These are phyloP conservation scores for Chaunax sp. DNA, from an alignment of 2,797 vertebrate species.

Conservation along the genomic window DNA sequence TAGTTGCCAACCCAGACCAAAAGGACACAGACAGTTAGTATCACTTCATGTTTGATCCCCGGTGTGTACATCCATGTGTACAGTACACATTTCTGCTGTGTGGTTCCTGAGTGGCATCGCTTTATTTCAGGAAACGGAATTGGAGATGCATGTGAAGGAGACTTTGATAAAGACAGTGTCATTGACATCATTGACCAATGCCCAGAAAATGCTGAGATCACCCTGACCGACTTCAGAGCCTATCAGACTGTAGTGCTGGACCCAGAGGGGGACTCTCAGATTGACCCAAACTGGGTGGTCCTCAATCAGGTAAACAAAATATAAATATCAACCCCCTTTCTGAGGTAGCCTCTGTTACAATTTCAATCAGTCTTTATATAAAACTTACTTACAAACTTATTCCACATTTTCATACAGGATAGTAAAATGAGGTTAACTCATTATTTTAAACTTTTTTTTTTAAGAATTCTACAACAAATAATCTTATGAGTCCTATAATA, in stretches of 20 bases:
- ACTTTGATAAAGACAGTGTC: constrained; percentile 94
- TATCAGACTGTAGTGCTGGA: constrained; percentile 99
- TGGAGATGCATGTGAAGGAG: constrained; percentile 92
- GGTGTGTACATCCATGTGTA: not conserved
- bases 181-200: constrained; percentile 95
- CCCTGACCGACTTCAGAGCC: constrained; percentile 96
- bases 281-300: constrained; percentile 99
- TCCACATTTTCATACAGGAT: not conserved
- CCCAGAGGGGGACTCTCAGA: constrained; percentile 98
- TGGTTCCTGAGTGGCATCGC: not conserved
- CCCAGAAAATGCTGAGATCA: constrained; percentile 97
- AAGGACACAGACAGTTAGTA: constrained; percentile 91
- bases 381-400: not conserved
- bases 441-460: not conserved
- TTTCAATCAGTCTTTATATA: not conserved
- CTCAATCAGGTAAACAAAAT: constrained; percentile 89
- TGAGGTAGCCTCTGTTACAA: not conserved
- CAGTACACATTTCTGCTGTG: not conserved
- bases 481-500: not conserved
- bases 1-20: constrained; percentile 92
- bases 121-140: constrained; percentile 86
- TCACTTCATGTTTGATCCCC: not conserved
- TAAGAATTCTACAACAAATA: not conserved
- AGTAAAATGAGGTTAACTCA: not conserved
- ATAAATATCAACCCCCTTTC: not conserved